Evolutionary conservation across 2,888 invertebrate genomes (phyloP), one percentile per base, ranked within the genome.

Genomic region (Trachelus tabidus): DNA sequence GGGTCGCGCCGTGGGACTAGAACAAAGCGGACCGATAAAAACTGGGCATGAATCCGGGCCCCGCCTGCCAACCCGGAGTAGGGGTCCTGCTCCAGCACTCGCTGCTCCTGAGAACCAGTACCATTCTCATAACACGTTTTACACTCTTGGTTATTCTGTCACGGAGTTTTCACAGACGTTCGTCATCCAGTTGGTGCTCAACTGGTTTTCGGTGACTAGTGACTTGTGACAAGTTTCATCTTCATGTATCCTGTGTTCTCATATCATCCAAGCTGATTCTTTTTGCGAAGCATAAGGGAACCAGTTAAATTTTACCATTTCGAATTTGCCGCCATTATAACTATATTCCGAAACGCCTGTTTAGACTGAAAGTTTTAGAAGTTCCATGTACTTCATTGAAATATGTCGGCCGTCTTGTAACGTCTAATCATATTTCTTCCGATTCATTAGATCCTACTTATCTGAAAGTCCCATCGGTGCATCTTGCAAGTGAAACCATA

Each of bases 21-120:
- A 90, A 90, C 90, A 90, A 90, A 90, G 89, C 79, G 76, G 75
- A 35, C 81, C 86, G 89, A 89, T 89, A 90, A 90, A 90, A 90
- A 90, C 86, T 89, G 88, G 87, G 88, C 86, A 86, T 83, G 87
- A 85, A 88, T 83, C 84, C 83, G 84, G 83, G 84, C 78, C 79
- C 79, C 79, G 76, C 78, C 56, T 76, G 77, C 77, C 76, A 56
- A 23, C 56, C 56, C 56, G 56, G 69, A 75, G 75, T 77, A 73
- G 76, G 31, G 37, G 73, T 56, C 23, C 56, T 56, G 56, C 23
- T 56, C 23, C 56, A 56, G 56, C 56, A 56, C 56, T 56, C 56
- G 56, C 56, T 56, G 56, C 56, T 56, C 23, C 56, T 56, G 56
- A 56, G 56, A 56, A 56, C 56, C 56, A 56, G 56, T 56, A 56